Conservation (phyloP, 2,797 vertebrate genomes). For the Sternotherus odoratus region DNA sequence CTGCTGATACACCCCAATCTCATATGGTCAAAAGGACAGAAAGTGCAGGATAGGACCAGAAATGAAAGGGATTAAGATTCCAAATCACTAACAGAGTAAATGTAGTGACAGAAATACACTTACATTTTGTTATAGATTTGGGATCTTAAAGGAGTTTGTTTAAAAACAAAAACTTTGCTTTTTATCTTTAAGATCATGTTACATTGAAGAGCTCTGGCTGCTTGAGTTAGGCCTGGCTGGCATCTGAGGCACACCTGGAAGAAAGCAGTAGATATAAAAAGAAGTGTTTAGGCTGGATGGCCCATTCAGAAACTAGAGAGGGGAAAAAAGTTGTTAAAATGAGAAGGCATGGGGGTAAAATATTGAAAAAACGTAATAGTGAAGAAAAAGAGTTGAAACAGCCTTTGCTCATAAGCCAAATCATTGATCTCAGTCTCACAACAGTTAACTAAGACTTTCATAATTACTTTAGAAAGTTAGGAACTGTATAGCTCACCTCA, state of each 20-base stretch:
- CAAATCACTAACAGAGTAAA: not conserved
- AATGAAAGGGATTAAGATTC: not conserved
- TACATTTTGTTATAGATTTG: not conserved
- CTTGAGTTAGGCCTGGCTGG: constrained; percentile 41
- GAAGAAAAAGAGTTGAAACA: constrained; percentile 38
- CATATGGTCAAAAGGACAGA: not conserved
- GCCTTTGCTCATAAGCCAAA: constrained; percentile 15
- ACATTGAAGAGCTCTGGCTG: constrained; percentile 12
- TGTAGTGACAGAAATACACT: not conserved
- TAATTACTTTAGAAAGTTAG: not conserved
- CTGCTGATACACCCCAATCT: constrained; percentile 1
- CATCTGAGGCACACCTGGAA: constrained; percentile 55
- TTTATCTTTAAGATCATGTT: constrained; percentile 18
- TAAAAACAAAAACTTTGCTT: constrained; percentile 24
- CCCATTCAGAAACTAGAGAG: constrained; percentile 55
- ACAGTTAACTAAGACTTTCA: constrained; percentile 1
- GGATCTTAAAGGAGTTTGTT: not conserved
- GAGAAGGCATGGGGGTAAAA: not conserved
- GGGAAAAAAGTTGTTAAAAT: constrained; percentile 49
- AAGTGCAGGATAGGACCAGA: constrained; percentile 38
- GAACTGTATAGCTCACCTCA: not conserved
- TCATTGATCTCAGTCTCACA: not conserved
- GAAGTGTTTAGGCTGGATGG: constrained; percentile 22
- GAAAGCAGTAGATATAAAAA: constrained; percentile 50
- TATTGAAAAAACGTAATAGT: constrained; percentile 39